Percentiles rank a stretch among this genome's conserved stretches.
Evolutionary conservation across 2,113 vertebrate species (phyloP).

Genomic region (Petromus typicus): DNA sequence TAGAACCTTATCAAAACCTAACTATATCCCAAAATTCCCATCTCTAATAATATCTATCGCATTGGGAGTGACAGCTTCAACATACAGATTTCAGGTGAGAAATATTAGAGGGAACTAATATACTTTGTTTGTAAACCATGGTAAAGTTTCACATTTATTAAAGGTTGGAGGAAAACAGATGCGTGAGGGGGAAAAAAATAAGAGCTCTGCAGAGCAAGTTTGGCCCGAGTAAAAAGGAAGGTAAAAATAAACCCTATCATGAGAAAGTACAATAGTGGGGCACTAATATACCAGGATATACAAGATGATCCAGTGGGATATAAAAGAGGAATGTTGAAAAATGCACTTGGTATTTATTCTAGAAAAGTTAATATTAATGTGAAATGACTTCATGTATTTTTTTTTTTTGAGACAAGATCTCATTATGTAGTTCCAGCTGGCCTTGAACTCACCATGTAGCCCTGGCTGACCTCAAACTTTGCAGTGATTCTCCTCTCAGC

Average conservation of each 20-base stretch:
- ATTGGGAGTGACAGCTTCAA: background rate
- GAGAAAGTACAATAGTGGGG: background rate
- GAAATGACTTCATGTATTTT: background rate
- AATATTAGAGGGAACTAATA: background rate
- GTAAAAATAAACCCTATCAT: background rate
- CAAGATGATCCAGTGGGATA: background rate
- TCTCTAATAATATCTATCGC: background rate
- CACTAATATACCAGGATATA: background rate
- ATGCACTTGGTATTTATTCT: background rate
- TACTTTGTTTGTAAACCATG: background rate
- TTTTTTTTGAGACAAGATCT: too few relatives aligned
- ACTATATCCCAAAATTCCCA: background rate
- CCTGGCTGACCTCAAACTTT: too few relatives aligned
- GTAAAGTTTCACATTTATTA: background rate
- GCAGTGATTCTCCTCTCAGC: too few relatives aligned
- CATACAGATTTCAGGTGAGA: background rate
- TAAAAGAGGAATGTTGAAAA: conserved; percentile 21
- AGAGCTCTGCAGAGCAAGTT: background rate
- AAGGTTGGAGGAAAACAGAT: background rate
- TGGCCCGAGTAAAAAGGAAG: background rate
- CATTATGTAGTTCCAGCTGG: too few relatives aligned
- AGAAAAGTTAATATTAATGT: conserved; percentile 33
- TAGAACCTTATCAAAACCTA: background rate
- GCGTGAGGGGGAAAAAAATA: background rate
- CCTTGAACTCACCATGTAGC: too few relatives aligned